phyloP scores from a whole-genome alignment of 92 coral and sea anemone genomes.

The Porites rus region DNA sequence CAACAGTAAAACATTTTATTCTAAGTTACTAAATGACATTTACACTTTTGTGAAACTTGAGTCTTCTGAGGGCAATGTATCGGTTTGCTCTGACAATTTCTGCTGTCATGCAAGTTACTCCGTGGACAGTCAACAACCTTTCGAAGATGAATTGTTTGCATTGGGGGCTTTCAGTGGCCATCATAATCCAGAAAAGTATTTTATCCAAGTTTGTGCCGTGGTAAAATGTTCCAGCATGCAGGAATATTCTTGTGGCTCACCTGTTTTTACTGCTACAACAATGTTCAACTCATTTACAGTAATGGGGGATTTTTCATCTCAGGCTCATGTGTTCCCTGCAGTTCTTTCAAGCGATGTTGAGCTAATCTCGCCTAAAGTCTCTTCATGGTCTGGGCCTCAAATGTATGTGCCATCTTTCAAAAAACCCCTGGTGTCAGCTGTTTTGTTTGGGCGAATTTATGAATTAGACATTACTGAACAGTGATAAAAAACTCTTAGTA shows the following conservation, averaged over 20 bases:
- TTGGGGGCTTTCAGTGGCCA: conserved; percentile 89
- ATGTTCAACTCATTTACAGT: conserved; percentile 73
- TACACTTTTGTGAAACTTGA: conserved; percentile 75
- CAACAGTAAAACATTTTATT: conserved; percentile 1
- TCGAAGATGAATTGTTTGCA: conserved; percentile 70
- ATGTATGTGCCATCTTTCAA: conserved; percentile 53
- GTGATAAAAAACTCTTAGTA: not conserved
- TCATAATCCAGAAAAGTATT: conserved; percentile 69
- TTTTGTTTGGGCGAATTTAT: conserved; percentile 84
- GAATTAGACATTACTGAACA: conserved; percentile 42
- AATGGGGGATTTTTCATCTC: conserved; percentile 84
- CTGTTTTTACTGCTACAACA: conserved; percentile 66
- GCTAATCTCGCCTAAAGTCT: conserved; percentile 62
- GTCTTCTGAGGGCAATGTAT: conserved; percentile 32
- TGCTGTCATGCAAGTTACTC: conserved; percentile 73
- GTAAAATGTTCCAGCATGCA: conserved; percentile 73
- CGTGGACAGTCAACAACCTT: not conserved
- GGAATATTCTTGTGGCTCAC: conserved; percentile 78
- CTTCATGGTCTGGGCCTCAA: conserved; percentile 55
- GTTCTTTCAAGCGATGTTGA: conserved; percentile 69
- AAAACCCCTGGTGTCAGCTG: conserved; percentile 87
- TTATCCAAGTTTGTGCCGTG: conserved; percentile 82
- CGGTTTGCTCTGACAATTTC: conserved; percentile 72
- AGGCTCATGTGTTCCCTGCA: conserved; percentile 85
- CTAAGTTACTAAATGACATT: conserved; percentile 60